These are phyloP conservation scores for Piaya cayana DNA, from an alignment of 2,113 vertebrate species.

Conservation along the genomic window DNA sequence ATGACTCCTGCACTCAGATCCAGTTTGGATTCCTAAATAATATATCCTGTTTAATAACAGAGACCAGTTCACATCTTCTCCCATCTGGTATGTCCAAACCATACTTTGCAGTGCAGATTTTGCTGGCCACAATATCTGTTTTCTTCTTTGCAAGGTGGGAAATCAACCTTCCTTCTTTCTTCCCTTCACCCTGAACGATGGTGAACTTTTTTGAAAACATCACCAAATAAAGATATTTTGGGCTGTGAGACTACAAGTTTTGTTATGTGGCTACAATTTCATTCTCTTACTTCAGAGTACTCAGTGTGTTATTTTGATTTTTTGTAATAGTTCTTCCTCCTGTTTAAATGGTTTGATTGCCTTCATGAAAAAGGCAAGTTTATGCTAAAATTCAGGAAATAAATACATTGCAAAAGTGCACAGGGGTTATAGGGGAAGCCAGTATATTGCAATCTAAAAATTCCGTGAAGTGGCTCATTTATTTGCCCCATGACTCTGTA, in stretches of 20 bases:
- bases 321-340: not conserved
- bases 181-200: not conserved
- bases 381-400: not conserved
- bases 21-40: not conserved
- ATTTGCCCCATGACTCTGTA: conserved; percentile 5
- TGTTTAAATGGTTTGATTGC: not conserved
- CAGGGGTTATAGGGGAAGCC: not conserved
- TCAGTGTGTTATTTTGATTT: not conserved
- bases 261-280: not conserved
- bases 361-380: not conserved
- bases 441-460: not conserved
- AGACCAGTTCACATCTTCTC: not conserved
- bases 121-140: not conserved
- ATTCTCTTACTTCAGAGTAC: not conserved
- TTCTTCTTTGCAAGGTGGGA: not conserved
- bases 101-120: not conserved
- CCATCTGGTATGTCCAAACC: not conserved
- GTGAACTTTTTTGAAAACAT: not conserved
- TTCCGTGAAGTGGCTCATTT: conserved; percentile 19
- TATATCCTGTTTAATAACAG: not conserved
- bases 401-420: not conserved
- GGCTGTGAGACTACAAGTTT: not conserved
- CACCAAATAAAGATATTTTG: not conserved
- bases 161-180: not conserved
- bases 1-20: not conserved